Base-by-base conservation (phyloP, 1,140 invertebrate species). In the Paraescarpia echinospica region DNA sequence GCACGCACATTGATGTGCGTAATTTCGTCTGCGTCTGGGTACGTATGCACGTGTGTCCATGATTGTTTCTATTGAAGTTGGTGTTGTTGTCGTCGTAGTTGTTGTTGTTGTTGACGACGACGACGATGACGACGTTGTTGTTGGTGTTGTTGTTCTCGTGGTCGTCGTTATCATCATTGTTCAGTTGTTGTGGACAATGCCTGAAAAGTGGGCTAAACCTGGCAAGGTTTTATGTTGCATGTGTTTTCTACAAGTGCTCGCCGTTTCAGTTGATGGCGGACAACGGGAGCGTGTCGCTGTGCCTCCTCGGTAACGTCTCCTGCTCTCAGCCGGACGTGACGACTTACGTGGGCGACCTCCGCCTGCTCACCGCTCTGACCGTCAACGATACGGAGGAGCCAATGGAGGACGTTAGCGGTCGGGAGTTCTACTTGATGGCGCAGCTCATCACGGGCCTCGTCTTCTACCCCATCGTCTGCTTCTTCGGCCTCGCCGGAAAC, bases 401-500 rank as follows among this genome's bases (percentile, higher is more conserved):
- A 18, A 27, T 22, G 22, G 59, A 77, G 89, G 89, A 90, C 89
- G 89, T 33, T 35, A 90, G 35, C 34, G 33, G 35, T 2, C 14
- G 35, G 27, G 89, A 90, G 35, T 91, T 91, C 91, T 91, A 91
- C 91, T 12, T 41, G 18, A 91, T 35, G 48, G 91, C 91, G n/a
- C 94, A 94, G 91, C 93, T 95, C 34, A 94, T 96, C 34, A 96
- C 95, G 5, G 96, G 95, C 14, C 93, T 95, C 0, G 94, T 98
- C 89, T 95, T 98, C 89, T 97, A 98, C 93, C 98, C 98, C 33
- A 96, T 97, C 89, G 96, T 98, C 93, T 96, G 97, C 94, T 96
- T 97, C 93, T 96, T 98, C 89, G 98, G 98, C 92, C 96, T 98
- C 35, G 95, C 97, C 92, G 97, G 97, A 89, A 98, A 98, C 95